A percentile compares a stretch with the other conserved stretches of the same genome.
These are phyloP conservation scores for Propithecus coquereli DNA, from an alignment of 2,113 vertebrate species.

Conservation along the genomic window DNA sequence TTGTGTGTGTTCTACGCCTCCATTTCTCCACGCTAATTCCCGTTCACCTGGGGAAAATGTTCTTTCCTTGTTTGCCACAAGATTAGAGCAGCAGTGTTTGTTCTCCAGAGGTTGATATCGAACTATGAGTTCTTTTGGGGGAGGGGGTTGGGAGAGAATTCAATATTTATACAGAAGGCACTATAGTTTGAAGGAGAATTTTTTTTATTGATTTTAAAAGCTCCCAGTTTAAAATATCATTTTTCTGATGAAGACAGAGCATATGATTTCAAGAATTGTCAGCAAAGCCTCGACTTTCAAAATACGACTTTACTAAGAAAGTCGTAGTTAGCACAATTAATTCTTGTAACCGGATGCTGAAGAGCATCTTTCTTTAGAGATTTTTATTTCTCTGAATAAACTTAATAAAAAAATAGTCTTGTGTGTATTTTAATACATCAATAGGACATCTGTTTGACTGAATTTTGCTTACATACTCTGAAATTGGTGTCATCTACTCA, in stretches of 20 bases:
- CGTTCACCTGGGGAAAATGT: neutral
- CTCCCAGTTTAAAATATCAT: neutral
- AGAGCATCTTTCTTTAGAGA: neutral
- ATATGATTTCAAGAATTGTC: accelerated
- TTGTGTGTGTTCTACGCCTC: neutral
- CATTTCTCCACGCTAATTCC: neutral
- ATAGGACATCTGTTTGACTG: neutral
- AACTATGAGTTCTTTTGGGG: neutral
- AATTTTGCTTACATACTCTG: no score
- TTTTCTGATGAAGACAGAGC: neutral
- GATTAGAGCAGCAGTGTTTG: neutral
- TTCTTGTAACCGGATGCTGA: neutral
- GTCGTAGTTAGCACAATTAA: no score
- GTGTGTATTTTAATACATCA: neutral
- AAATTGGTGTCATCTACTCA: accelerated
- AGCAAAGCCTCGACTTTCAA: neutral
- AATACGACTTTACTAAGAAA: neutral
- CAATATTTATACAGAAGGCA: neutral
- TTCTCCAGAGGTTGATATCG: neutral
- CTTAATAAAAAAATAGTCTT: neutral
- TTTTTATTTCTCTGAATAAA: neutral
- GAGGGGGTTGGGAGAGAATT: no score
- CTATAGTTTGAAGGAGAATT: neutral
- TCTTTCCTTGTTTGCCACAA: neutral
- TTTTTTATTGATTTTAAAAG: neutral